Percentiles rank a stretch among this genome's conserved stretches.
Evolutionary conservation across 2,113 vertebrate genomes (phyloP).

Genomic region (Dascyllus trimaculatus): DNA sequence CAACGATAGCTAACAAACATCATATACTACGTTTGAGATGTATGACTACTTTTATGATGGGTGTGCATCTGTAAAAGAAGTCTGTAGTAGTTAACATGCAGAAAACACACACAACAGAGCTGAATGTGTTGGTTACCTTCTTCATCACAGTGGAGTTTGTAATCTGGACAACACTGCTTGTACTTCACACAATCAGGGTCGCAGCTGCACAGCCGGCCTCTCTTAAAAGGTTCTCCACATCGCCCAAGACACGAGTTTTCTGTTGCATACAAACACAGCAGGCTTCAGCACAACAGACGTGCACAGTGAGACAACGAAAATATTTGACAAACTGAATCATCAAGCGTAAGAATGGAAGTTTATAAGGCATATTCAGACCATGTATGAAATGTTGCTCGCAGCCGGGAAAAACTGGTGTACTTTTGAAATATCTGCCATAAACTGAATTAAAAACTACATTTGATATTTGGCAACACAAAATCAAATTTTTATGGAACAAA

Average conservation of each 20-base stretch:
- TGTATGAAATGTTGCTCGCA: neutral
- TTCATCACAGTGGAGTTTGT: conserved; percentile 77
- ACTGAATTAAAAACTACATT: no score
- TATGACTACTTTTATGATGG: no score
- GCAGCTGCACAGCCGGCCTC: conserved; percentile 91
- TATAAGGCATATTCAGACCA: neutral
- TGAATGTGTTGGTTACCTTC: conserved; percentile 78
- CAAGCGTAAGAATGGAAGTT: neutral
- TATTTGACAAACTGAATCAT: no score
- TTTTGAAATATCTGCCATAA: no score
- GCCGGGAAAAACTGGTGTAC: no score
- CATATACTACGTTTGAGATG: neutral
- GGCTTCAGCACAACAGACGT: neutral
- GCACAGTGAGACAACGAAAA: neutral
- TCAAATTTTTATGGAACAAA: neutral
- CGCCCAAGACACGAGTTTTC: conserved; percentile 92
- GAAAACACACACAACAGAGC: neutral
- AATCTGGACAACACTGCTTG: conserved; percentile 92
- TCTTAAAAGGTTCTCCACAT: conserved; percentile 90
- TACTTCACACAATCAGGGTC: conserved; percentile 86
- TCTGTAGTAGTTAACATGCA: conserved; percentile 6
- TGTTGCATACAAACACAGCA: conserved; percentile 70
- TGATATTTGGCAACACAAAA: neutral
- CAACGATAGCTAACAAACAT: neutral
- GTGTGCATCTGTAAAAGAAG: neutral